Base-by-base conservation (phyloP, 2,888 invertebrate genomes). In the Oegoconia quadripuncta region DNA sequence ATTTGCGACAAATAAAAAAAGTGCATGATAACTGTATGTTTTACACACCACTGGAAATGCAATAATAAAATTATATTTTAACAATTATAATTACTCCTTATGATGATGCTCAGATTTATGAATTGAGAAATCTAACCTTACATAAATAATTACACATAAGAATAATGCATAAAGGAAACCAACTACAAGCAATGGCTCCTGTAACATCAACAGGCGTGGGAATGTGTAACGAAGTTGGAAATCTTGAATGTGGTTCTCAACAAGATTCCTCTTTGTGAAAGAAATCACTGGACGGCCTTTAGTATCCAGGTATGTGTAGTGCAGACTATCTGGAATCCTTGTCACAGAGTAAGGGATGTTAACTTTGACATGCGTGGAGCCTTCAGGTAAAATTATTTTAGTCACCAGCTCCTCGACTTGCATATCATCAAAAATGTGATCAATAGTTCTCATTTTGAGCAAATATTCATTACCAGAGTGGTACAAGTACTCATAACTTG, bases 391-490 rank as follows among this genome's bases (percentile, higher is more conserved):
- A 59, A 99, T 95, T 35, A 99, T 91, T 68, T 93, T 95, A 1
- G 99, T 92, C 20, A 92, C 89, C 20, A 97, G 83, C 58, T 98
- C 94, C 63, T 99, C 97, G 34, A 99, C 93, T 35, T 95, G 91
- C 95, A 98, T 97, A 58, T 99, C 97, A 82, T 99, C 98, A 79
- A 93, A 98, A 29, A 99, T 92, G 70, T 99, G 99, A 78, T 99
- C 99, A 50, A 99, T 84, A n/a, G 98, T 87, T 48, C 98, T 91
- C 94, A 99, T 96, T 71, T 95, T 96, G 38, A 99, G 81, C 27
- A 94, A 89, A 75, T 94, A 98, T 17, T 94, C 90, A 68, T 92
- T 91, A 45, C 93, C 94, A 45, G 90, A 89, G 53, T 93, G 93
- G 73, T 91, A 98, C 17, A 99, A 88, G 78, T 98, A 98, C 69